Evolutionary conservation across 2,888 invertebrate species (phyloP).

Genomic region (Lepetodrilus schrolli): DNA sequence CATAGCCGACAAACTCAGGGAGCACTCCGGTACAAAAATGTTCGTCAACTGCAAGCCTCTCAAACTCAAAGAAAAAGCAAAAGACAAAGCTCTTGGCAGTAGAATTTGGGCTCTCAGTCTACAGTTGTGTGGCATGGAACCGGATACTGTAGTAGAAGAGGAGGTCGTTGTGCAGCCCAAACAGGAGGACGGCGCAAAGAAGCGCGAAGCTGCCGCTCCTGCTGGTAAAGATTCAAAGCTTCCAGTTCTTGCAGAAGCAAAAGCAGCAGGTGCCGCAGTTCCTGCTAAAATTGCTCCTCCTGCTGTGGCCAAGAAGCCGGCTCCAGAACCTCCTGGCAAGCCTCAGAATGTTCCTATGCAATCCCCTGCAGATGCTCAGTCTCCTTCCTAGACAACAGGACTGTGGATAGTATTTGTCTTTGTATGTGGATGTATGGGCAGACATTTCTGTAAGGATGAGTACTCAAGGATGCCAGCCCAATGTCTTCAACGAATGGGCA

Average conservation of each 20-base stretch:
- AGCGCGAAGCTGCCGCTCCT: constrained; percentile 39
- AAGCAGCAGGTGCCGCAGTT: neutral
- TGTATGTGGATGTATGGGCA: neutral
- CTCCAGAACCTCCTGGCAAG: neutral
- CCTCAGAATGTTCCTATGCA: neutral
- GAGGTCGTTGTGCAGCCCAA: constrained; percentile 34
- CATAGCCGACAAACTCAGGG: constrained; percentile 60
- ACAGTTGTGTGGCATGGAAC: constrained; percentile 57
- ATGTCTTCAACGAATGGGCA: no score
- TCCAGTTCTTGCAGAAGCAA: neutral
- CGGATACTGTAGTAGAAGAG: constrained; percentile 35
- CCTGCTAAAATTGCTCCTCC: neutral
- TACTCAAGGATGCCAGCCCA: no score
- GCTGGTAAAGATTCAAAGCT: constrained; percentile 21
- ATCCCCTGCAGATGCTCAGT: neutral
- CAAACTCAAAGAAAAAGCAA: constrained; percentile 44
- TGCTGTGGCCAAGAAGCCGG: constrained; percentile 6
- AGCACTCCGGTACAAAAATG: constrained; percentile 58
- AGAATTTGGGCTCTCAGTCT: constrained; percentile 62
- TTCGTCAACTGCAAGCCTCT: constrained; percentile 56
- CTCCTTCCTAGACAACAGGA: neutral
- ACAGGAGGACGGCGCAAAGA: constrained; percentile 33
- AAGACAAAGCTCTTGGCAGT: constrained; percentile 46
- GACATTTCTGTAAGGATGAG: no score
- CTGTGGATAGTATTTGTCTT: neutral